phyloP scores from a whole-genome alignment of 1,140 invertebrate species.

The Mya arenaria region DNA sequence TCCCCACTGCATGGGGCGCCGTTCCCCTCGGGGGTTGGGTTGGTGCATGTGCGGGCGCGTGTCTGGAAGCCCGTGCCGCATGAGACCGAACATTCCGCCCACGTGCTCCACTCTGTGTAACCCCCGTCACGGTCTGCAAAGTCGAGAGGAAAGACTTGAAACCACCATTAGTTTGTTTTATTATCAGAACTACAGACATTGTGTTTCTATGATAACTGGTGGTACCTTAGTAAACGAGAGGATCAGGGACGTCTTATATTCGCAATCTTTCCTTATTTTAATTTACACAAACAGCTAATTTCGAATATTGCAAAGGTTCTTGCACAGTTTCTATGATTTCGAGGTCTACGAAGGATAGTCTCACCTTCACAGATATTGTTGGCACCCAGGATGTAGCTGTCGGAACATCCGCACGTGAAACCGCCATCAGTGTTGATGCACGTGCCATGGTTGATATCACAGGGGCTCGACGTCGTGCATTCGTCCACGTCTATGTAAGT shows the following conservation, averaged over 20 bases:
- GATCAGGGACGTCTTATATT: no score
- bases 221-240: no score
- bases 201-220: no score
- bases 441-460: constrained; percentile 43
- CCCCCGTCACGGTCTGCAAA: constrained; percentile 58
- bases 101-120: constrained; percentile 21
- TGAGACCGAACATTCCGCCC: constrained; percentile 59
- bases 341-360: no score
- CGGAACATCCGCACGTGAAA: constrained; percentile 85
- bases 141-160: no score
- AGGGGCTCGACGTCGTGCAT: constrained; percentile 42
- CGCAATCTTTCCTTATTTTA: no score
- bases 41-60: constrained; percentile 53
- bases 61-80: constrained; percentile 59
- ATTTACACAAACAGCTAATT: no score
- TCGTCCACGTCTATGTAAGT: constrained; percentile 62
- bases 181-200: no score
- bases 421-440: constrained; percentile 94
- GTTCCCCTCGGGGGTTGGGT: constrained; percentile 47
- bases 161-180: no score
- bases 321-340: no score
- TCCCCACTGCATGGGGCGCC: constrained; percentile 52
- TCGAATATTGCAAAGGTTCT: no score
- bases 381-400: constrained; percentile 55
- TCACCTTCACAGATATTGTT: constrained; percentile 56